These are phyloP conservation scores for Bombus impatiens DNA, from an alignment of 1,140 invertebrate genomes.

Conservation along the genomic window DNA sequence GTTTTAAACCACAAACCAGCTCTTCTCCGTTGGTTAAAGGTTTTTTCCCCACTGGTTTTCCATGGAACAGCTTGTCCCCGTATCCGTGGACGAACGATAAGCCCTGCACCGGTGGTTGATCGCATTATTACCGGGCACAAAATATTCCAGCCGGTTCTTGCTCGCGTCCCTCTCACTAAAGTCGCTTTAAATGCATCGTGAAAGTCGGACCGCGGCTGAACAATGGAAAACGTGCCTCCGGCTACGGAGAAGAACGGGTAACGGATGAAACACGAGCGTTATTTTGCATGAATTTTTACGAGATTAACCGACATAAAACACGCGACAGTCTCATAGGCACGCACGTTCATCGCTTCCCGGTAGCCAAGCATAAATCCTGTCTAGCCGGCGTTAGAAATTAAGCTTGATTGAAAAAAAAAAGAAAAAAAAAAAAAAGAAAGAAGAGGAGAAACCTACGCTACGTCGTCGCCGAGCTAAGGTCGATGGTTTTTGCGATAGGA, in stretches of 20 bases:
- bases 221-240: constrained; percentile 61
- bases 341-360: constrained; percentile 61
- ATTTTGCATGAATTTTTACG: constrained; percentile 80
- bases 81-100: constrained; percentile 17
- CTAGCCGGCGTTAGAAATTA: constrained; percentile 74
- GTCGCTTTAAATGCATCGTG: constrained; percentile 41
- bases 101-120: background rate
- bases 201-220: constrained; percentile 30
- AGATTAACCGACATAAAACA: constrained; percentile 79
- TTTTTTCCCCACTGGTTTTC: background rate
- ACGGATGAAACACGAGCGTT: constrained; percentile 75
- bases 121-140: constrained; percentile 10
- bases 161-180: constrained; percentile 8
- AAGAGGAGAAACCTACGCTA: constrained; percentile 51
- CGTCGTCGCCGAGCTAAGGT: background rate
- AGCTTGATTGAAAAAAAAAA: constrained; percentile 72
- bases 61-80: background rate
- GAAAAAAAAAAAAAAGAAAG: constrained; percentile 54
- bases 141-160: constrained; percentile 12
- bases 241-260: constrained; percentile 23
- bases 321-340: constrained; percentile 72
- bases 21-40: background rate
- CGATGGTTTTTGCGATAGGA: background rate
- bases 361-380: constrained; percentile 70
- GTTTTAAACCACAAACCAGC: background rate